Base-by-base conservation (phyloP, 2,797 vertebrate genomes). In the Gadopsis bispinosus region DNA sequence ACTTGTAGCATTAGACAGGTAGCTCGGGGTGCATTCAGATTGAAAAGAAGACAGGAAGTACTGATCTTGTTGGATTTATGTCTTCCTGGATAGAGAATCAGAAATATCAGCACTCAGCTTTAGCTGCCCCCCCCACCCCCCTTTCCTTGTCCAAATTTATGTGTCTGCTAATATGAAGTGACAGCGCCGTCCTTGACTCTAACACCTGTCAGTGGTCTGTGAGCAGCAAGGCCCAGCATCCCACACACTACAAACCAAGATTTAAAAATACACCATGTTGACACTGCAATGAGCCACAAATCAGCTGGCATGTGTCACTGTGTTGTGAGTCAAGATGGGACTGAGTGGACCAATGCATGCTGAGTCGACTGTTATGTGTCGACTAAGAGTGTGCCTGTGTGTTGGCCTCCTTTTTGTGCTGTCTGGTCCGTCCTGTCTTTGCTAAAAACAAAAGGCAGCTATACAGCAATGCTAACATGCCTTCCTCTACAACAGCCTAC, bases 91-190 rank as follows among this genome's bases (percentile, higher is more conserved):
- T 79, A 75, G 84, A 84, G 85, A 92, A 89, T 93, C 89, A 87
- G 83, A 92, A 93, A 92, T 91, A 91, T 92, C 91, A 93, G 84
- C 89, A 79, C 81, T 86, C 81, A 88, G 83, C 78, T 83, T 88
- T 61, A 85, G 83, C 84, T 77, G 69, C 69, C 76, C 56, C 58
- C 60, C 69, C 80, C 59, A 84, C 84, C 83, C 80, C 85, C 81
- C 26, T 26, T 26, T 26, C 26, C 26, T 26, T 83, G 83, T 88
- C 78, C 73, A 66, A 88, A 93, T 92, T 84, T 91, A 92, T 91
- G 88, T 92, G 91, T 94, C 86, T 89, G 91, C 91, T 94, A 93
- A 94, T 94, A 77, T 84, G 83, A 92, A 91, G 89, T 91, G 94
- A 95, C 95, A 93, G 91, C 69, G 26, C 22, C 80, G 90, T 93